These are phyloP conservation scores for Cuculus canorus DNA, from an alignment of 2,797 vertebrate species.

Conservation along the genomic window DNA sequence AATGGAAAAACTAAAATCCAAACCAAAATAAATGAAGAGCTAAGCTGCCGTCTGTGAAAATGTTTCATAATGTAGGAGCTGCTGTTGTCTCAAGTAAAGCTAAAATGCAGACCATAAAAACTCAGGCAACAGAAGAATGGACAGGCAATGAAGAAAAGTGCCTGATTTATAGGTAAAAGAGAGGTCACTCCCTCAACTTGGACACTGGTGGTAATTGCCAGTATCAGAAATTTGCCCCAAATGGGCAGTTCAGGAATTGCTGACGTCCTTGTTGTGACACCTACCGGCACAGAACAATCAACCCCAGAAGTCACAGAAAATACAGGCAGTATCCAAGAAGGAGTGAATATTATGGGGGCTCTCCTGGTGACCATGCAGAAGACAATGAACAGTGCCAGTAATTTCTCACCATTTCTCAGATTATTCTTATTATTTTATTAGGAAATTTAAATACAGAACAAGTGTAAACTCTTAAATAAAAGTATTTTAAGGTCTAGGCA, in stretches of 20 bases:
- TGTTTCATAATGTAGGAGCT: neutral
- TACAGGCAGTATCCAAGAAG: neutral
- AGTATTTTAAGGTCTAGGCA: neutral
- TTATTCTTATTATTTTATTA: neutral
- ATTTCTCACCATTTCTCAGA: neutral
- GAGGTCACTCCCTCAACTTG: neutral
- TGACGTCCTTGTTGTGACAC: neutral
- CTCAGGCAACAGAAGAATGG: neutral
- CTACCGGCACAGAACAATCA: neutral
- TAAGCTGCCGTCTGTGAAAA: neutral
- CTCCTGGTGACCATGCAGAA: neutral
- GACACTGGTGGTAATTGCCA: neutral
- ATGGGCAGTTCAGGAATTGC: neutral
- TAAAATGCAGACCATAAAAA: neutral
- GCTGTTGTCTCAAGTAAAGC: neutral
- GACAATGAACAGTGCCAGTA: neutral
- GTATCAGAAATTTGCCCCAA: neutral
- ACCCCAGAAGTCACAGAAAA: neutral
- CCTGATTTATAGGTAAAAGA: neutral
- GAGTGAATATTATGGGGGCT: fast-evolving
- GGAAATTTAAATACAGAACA: neutral
- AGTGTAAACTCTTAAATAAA: neutral
- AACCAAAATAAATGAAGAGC: neutral
- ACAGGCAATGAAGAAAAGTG: neutral
- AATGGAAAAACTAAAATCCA: neutral